Evolutionary conservation across 2,113 vertebrate species (phyloP).

Genomic region (Lonchura striata): DNA sequence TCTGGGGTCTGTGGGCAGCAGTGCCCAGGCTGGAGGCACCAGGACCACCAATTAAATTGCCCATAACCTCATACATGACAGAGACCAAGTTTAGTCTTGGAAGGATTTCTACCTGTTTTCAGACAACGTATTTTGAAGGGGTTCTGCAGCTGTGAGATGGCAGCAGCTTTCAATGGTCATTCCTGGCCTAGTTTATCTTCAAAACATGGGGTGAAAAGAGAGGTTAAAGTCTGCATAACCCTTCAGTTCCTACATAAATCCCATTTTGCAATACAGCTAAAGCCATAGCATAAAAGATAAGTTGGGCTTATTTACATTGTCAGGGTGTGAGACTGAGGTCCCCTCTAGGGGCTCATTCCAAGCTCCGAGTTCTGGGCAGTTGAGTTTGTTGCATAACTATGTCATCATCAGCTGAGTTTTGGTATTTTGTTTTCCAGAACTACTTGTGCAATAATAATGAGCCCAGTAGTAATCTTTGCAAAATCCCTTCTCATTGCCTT

Average conservation of each 20-base stretch:
- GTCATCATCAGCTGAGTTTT: constrained; percentile 50
- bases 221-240: background rate
- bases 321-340: background rate
- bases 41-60: no score
- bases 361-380: background rate
- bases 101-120: background rate
- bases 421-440: constrained; percentile 60
- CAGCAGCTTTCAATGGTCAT: background rate
- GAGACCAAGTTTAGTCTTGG: background rate
- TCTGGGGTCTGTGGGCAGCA: background rate
- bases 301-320: background rate
- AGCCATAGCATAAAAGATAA: background rate
- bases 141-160: background rate
- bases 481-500: constrained; percentile 34
- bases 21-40: background rate
- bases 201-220: background rate
- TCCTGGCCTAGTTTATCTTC: background rate
- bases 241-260: background rate
- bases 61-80: background rate
- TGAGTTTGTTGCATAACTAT: background rate
- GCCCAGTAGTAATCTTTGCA: constrained; percentile 45
- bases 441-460: constrained; percentile 39
- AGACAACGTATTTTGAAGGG: background rate
- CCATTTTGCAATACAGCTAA: background rate
- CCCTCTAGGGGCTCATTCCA: background rate